A percentile compares a stretch with the other conserved stretches of the same genome.
Evolutionary conservation across 2,888 invertebrate species (phyloP).

Genomic region (Temnothorax ravouxi): DNA sequence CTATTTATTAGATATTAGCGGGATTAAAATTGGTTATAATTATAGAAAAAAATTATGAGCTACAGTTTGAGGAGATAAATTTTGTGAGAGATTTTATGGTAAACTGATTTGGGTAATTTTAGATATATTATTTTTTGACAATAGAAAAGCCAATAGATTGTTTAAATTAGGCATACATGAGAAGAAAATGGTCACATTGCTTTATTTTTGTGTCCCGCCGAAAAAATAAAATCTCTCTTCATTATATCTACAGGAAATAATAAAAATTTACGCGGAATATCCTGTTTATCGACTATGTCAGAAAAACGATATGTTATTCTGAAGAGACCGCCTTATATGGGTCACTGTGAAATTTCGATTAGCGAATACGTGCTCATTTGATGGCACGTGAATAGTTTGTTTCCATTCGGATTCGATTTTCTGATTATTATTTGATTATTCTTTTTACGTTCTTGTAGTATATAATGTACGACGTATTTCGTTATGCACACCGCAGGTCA

Average conservation of each 20-base stretch:
- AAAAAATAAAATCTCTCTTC: neutral
- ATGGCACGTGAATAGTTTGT: neutral
- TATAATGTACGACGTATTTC: slow-evolving; percentile 5
- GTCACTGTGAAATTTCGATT: neutral
- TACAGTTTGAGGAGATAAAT: neutral
- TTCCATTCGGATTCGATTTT: neutral
- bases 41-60: neutral
- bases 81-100: neutral
- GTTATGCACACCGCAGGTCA: slow-evolving; percentile 88
- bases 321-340: no score
- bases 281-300: neutral
- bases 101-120: neutral
- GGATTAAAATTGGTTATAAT: neutral
- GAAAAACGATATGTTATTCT: neutral
- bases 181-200: neutral
- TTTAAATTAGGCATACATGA: neutral
- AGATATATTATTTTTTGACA: neutral
- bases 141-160: neutral
- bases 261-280: neutral
- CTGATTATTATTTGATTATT: neutral
- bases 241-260: neutral
- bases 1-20: neutral
- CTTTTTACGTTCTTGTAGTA: neutral
- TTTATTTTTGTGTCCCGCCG: neutral
- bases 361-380: no score